Evolutionary conservation across 2,888 invertebrate species (phyloP).

Genomic region (Platycnemis pennipes): DNA sequence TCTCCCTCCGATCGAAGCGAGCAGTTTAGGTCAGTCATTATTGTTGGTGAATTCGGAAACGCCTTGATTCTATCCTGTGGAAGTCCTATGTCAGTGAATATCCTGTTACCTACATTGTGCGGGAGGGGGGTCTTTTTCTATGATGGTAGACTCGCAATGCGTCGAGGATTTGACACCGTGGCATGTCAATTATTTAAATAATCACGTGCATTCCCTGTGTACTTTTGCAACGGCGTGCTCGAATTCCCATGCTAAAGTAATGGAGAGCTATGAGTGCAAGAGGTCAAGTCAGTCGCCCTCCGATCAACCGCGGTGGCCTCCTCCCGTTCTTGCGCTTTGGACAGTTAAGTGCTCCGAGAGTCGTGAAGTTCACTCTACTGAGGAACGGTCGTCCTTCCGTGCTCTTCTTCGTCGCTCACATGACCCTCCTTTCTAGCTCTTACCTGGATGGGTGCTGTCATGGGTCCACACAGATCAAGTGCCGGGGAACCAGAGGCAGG

Average conservation of each 20-base stretch:
- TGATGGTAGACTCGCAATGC: not conserved
- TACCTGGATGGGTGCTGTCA: not conserved
- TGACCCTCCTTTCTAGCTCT: not conserved
- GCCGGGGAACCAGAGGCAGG: not conserved
- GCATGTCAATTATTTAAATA: too few species aligned
- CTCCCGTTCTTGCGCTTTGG: not conserved
- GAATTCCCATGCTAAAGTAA: not conserved
- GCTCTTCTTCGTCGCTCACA: conserved; percentile 20
- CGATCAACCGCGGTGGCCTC: not conserved
- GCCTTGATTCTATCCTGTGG: too few species aligned
- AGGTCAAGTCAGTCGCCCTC: not conserved
- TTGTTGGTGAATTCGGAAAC: too few species aligned
- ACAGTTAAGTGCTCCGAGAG: not conserved
- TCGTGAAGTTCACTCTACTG: not conserved
- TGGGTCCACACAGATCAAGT: conserved; percentile 21
- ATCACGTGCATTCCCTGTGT: not conserved
- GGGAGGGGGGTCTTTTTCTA: not conserved
- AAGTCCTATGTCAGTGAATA: too few species aligned
- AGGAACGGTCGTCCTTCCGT: not conserved
- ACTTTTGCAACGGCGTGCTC: not conserved
- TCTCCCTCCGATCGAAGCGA: too few species aligned
- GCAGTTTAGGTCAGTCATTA: too few species aligned
- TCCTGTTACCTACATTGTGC: too few species aligned
- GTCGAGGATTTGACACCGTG: too few species aligned
- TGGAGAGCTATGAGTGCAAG: not conserved